These are phyloP conservation scores for Octodonta nipae DNA, from an alignment of 2,888 invertebrate species.

Conservation along the genomic window DNA sequence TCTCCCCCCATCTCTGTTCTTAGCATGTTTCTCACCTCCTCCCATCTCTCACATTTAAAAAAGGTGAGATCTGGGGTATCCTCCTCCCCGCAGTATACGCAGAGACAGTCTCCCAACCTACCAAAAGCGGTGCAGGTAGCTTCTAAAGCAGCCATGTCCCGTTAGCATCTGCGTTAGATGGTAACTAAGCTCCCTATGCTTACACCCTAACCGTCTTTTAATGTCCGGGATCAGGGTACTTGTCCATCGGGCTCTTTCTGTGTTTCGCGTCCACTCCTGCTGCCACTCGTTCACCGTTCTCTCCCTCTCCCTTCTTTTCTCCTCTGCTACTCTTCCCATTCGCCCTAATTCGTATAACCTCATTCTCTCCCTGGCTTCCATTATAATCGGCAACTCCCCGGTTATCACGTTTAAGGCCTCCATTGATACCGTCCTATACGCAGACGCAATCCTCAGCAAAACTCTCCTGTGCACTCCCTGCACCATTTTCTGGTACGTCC, in stretches of 20 bases:
- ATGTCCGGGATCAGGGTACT: slow-evolving; percentile 4
- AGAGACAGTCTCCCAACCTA: neutral
- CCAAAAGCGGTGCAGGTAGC: neutral
- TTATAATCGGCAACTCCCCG: slow-evolving; percentile 2
- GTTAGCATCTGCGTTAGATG: slow-evolving; percentile 1
- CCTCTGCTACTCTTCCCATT: too few relatives aligned
- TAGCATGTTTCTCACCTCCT: too few relatives aligned
- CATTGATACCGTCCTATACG: slow-evolving; percentile 5
- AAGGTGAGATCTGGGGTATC: neutral
- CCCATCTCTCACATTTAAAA: neutral
- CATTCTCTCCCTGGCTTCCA: slow-evolving; percentile 4
- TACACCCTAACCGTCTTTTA: slow-evolving; percentile 1
- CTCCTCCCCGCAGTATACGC: neutral
- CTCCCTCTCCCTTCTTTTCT: neutral
- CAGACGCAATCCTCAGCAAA: slow-evolving; percentile 4
- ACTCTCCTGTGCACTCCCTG: slow-evolving; percentile 4
- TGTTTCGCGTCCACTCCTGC: slow-evolving; percentile 1
- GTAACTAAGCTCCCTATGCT: slow-evolving; percentile 4
- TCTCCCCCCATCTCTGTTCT: too few relatives aligned
- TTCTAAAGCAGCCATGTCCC: neutral
- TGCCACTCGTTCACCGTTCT: slow-evolving; percentile 4
- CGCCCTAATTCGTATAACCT: neutral
- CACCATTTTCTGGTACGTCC: slow-evolving; percentile 3
- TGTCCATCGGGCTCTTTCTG: slow-evolving; percentile 4
- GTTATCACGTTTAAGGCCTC: slow-evolving; percentile 5